phyloP scores from a whole-genome alignment of 2,797 vertebrate species.

The Catharus ustulatus region DNA sequence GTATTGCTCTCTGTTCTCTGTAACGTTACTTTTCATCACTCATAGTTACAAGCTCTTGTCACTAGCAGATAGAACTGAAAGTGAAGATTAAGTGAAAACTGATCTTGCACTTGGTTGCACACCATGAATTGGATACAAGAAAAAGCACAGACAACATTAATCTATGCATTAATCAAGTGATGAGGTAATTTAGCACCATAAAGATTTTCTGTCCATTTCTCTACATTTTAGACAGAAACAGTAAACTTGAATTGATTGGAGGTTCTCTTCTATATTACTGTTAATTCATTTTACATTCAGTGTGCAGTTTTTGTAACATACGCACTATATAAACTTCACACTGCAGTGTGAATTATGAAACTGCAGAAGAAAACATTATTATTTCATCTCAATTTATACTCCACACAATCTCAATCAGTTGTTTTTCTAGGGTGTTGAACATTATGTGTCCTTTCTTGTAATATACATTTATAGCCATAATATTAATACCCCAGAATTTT shows the following conservation, averaged over 20 bases:
- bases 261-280: not conserved
- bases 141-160: slow-evolving; percentile 33
- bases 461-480: not conserved
- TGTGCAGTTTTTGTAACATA: not conserved
- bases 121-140: not conserved
- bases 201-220: slow-evolving; percentile 3
- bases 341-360: slow-evolving; percentile 1
- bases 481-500: slow-evolving; percentile 5
- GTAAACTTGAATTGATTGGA: not conserved
- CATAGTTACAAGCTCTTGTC: not conserved
- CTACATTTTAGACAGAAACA: not conserved
- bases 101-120: not conserved
- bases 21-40: not conserved
- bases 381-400: not conserved
- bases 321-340: not conserved
- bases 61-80: not conserved
- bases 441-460: not conserved
- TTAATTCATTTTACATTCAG: slow-evolving; percentile 31
- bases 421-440: slow-evolving; percentile 2
- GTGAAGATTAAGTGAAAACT: not conserved
- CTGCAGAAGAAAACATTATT: slow-evolving; percentile 32
- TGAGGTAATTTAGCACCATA: slow-evolving; percentile 22
- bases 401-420: not conserved
- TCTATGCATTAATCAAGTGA: not conserved
- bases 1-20: not conserved